phyloP scores from a whole-genome alignment of 2,113 vertebrate genomes.

The Athene cunicularia region DNA sequence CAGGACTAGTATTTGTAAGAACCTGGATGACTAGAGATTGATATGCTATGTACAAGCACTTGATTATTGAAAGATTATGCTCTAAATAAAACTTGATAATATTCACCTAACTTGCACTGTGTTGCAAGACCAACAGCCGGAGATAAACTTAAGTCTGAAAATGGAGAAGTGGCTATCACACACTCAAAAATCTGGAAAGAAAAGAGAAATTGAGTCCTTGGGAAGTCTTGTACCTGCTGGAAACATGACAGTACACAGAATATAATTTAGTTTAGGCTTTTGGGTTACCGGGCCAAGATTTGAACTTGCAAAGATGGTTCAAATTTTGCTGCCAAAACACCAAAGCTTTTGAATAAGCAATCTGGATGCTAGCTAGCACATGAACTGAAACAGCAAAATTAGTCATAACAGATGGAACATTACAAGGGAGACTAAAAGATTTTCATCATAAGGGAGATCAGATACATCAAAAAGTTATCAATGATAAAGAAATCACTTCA shows the following conservation, averaged over 20 bases:
- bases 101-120: background rate
- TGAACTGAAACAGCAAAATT: background rate
- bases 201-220: background rate
- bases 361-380: background rate
- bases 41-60: background rate
- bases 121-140: background rate
- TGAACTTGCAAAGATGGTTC: background rate
- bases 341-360: background rate
- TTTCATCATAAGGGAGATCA: background rate
- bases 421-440: background rate
- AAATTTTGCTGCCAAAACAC: background rate
- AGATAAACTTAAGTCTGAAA: background rate
- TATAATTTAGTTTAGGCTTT: background rate
- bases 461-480: background rate
- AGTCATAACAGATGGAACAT: background rate
- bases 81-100: background rate
- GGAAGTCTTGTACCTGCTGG: background rate
- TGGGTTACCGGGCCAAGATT: background rate
- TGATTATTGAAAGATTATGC: background rate
- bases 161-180: background rate
- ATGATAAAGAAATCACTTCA: background rate
- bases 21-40: background rate
- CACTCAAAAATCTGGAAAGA: background rate
- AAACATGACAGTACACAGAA: background rate
- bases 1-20: background rate